A percentile compares a stretch with the other conserved stretches of the same genome.
phyloP scores from a whole-genome alignment of 2,797 vertebrate genomes.

The Chelidonichthys spinosus region DNA sequence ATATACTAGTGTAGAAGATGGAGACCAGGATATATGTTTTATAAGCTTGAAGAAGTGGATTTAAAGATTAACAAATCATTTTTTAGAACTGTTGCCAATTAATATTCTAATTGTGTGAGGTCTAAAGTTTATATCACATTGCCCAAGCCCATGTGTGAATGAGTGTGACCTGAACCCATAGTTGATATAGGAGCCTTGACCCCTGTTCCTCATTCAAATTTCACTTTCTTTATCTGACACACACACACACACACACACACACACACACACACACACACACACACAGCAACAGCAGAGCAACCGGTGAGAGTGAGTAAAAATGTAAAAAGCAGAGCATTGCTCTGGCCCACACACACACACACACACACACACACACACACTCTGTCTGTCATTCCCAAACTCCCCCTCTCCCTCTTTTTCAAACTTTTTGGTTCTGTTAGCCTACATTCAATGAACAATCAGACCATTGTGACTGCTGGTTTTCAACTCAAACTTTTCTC shows the following conservation, averaged over 20 bases:
- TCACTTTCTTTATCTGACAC: constrained; percentile 34
- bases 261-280: constrained; percentile 46
- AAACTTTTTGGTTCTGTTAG: constrained; percentile 62
- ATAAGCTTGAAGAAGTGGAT: too few species aligned
- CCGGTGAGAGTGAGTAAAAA: constrained; percentile 73
- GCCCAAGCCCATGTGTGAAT: not conserved
- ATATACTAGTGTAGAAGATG: too few species aligned
- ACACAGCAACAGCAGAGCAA: constrained; percentile 73
- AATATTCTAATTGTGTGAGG: not conserved
- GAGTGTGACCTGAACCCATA: constrained; percentile 25
- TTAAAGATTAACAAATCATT: not conserved
- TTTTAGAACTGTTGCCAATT: not conserved
- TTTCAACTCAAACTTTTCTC: constrained; percentile 60
- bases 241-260: constrained; percentile 32
- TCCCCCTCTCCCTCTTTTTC: constrained; percentile 48
- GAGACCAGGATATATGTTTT: not conserved
- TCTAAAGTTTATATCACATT: not conserved
- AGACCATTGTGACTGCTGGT: constrained; percentile 68
- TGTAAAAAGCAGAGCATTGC: constrained; percentile 66
- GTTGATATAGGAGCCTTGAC: constrained; percentile 42
- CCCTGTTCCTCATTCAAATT: constrained; percentile 48
- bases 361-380: constrained; percentile 21
- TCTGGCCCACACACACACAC: constrained; percentile 15
- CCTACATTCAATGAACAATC: constrained; percentile 71
- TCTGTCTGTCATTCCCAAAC: constrained; percentile 48